Base-by-base conservation (phyloP, 2,113 vertebrate species). In the Corythoichthys intestinalis region DNA sequence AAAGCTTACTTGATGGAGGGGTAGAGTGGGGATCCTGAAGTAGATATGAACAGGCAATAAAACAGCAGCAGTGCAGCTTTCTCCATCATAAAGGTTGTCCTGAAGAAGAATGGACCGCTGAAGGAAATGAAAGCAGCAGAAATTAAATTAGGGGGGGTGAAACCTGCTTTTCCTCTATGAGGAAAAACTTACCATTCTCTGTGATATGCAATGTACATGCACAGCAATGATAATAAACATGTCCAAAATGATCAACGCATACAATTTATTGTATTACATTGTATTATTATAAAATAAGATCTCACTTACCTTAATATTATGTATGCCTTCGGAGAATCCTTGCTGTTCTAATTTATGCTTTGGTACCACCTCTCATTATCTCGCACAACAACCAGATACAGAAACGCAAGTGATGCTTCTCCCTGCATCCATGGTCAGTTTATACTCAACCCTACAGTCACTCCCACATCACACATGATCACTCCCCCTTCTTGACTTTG, bases 1-100 rank as follows among this genome's bases (percentile, higher is more conserved):
- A 4, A 13, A 3, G 81, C 93, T 88, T 89, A 98, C 97, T 94
- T 94, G 81, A 95, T 90, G 70, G 92, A 85, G 73, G 93, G 93
- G 64, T 94, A 89, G 61, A 93, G 85, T 0, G 89, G 90, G 20
- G 92, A 94, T 66, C 92, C 93, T 67, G 88, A 86, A 72, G 90
- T 85, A 74, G 90, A 86, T 3, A 92, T 48, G 14, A 93, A 82
- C 68, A 98, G 91, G 77, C 94, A 92, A 76, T 94, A 92, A 69
- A 95, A 76, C 78, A 94, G 75, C 57, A 98, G 84, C 86, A 94
- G 81, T 53, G 89, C 80, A 74, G 90, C 86, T 87, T 93, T 95
- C 76, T 91, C 89, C 88, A 93, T 92, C 94, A 93, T 95, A 81
- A 80, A 82, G 74, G 72, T 12, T 14, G 71, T 83, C 65, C 79